Base-by-base conservation (phyloP, 1,140 invertebrate genomes). In the Chionoecetes opilio region DNA sequence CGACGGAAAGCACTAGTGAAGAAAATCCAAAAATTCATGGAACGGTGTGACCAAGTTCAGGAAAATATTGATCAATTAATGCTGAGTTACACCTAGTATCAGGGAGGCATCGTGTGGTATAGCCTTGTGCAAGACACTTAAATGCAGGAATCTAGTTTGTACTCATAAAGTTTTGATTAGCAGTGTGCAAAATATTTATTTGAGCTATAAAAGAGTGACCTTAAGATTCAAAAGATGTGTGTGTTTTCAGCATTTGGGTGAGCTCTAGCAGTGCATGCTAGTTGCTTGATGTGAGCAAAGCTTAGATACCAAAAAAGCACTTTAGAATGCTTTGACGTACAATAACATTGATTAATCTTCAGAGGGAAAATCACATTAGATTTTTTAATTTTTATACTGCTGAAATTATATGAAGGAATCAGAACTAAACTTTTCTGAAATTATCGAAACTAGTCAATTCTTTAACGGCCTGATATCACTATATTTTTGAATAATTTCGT, bases 1-100 rank as follows among this genome's bases (percentile, higher is more conserved):
- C 84, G 91, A 26, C 63, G 93, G 46, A 94, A 94, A 35, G 63
- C 93, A 21, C 75, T 94, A 6, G 93, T 94, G 21, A 91, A 94
- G 82, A 91, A 34, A 75, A 94, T 94, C 89, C 93, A 94, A 41
- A 29, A 91, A 8, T 87, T 91, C 32, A 94, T 94, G 93, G 93
- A 94, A 85, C 82, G 53, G 35, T 85, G 88, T 53, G 93, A 94
- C 46, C 88, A 86, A 85, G 38, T 91, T 26, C 93, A 94, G n/a
- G 93, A 94, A 53, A 84, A 91, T 38, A 91, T 94, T 32, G 91
- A 94, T 53, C 88, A 94, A 26, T 82, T 94, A 29, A 63, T 90
- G 82, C 32, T 82, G n/a, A 94, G 82, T 26, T 94, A 94, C 63
- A 90, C 87, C 38, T 94, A 94, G 86, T 93, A 46, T 29, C 29